A percentile compares a stretch with the other conserved stretches of the same genome.
phyloP scores from a whole-genome alignment of 2,797 vertebrate species.

The Pantherophis vulpinus region DNA sequence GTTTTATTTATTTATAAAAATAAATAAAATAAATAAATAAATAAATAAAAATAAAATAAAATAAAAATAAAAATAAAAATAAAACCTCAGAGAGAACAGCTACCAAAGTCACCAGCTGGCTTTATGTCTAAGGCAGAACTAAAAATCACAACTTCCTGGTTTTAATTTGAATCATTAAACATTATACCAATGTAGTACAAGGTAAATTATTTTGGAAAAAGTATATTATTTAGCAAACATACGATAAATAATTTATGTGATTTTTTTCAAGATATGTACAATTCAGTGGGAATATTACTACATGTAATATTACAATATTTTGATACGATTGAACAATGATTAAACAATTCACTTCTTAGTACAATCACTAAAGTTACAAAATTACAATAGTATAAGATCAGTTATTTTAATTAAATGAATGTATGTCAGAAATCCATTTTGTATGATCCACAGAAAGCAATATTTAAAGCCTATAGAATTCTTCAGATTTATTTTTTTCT shows the following conservation, averaged over 20 bases:
- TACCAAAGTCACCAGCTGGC: too few species aligned
- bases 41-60: too few species aligned
- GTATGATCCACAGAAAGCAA: not conserved
- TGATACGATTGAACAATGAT: too few species aligned
- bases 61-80: too few species aligned
- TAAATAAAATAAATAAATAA: too few species aligned
- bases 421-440: not conserved
- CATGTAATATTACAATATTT: not conserved
- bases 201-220: not conserved
- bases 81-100: too few species aligned
- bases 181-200: too few species aligned
- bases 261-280: not conserved
- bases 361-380: not conserved
- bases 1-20: too few species aligned
- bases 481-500: not conserved
- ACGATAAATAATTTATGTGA: not conserved
- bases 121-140: too few species aligned
- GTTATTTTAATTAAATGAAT: not conserved
- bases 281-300: not conserved
- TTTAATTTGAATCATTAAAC: too few species aligned
- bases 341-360: not conserved
- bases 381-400: not conserved
- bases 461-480: slow-evolving; percentile 25
- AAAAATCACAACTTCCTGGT: too few species aligned
- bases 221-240: not conserved